Percentiles rank a stretch among this genome's conserved stretches.
These are phyloP conservation scores for Xiphophorus birchmanni DNA, from an alignment of 2,797 vertebrate genomes.

Conservation along the genomic window DNA sequence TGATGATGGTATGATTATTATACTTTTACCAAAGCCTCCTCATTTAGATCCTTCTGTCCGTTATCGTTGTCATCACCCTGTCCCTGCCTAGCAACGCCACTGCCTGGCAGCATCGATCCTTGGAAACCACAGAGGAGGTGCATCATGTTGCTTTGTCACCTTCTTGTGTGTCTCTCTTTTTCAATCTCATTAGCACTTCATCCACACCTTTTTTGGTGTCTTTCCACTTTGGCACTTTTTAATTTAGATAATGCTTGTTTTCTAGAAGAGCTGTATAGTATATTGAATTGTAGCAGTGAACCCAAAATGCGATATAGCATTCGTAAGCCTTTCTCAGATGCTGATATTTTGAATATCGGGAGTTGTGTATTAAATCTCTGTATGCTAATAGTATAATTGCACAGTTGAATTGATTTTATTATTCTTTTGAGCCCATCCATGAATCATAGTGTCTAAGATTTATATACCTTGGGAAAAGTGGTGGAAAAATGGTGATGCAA, in stretches of 20 bases:
- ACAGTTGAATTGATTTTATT: neutral
- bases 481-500: neutral
- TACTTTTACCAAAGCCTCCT: slow-evolving; percentile 24
- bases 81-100: slow-evolving; percentile 67
- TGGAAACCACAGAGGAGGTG: slow-evolving; percentile 63
- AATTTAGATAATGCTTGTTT: neutral
- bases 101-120: slow-evolving; percentile 63
- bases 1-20: slow-evolving; percentile 28
- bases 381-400: neutral
- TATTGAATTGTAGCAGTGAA: neutral
- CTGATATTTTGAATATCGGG: neutral
- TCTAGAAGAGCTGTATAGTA: neutral
- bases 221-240: neutral
- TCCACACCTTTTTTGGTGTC: neutral
- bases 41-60: slow-evolving; percentile 23
- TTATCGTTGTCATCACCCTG: slow-evolving; percentile 41
- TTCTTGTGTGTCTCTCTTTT: slow-evolving; percentile 24
- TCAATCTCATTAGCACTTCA: slow-evolving; percentile 27
- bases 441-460: neutral
- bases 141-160: slow-evolving; percentile 35
- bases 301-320: neutral
- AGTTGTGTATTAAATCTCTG: neutral
- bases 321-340: neutral
- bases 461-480: neutral
- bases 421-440: neutral